Base-by-base conservation (phyloP, 2,113 vertebrate species). In the Amia ocellicauda region DNA sequence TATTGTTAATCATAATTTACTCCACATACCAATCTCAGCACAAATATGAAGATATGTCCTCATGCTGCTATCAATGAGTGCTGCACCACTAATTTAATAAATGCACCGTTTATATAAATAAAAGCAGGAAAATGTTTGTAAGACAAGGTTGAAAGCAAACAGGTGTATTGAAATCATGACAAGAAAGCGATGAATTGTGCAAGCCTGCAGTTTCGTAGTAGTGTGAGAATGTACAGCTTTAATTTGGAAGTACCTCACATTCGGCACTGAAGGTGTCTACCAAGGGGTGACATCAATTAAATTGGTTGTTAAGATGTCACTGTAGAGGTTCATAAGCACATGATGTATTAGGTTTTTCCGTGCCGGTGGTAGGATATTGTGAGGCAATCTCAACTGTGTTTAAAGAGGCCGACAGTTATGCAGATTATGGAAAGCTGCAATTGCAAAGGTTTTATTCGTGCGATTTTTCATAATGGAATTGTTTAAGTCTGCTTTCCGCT, bases 231-330 rank as follows among this genome's bases (percentile, higher is more conserved):
- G 17, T 10, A 9, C 20, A n/a, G 27, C 24, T 27, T 60, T 45
- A 24, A 47, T 60, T 47, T 60, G 42, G 7, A 58, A 58, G 28
- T 58, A 9, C 56, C n/a, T 41, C 23, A 24, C 20, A 47, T 49
- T 49, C 43, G 17, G 27, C 3, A 8, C 8, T n/a, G 24, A 45
- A 24, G 41, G 40, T 26, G 10, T 2, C 16, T 31, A 57, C 16
- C 22, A 60, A 47, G 16, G 11, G 14, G 22, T 45, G 2, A 60
- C 22, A 47, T 45, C 20, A 60, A 60, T 60, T 27, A 45, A 45
- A 26, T 4, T 10, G 23, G 22, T 19, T 50, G 42, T 60, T 60
- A 60, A 45, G n/a, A 47, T 47, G 24, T 45, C 43, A 31, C 11
- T 17, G 11, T 16, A 20, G 26, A 13, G 62, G 24, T 45, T 55